Evolutionary conservation across 2,113 vertebrate genomes (phyloP).

Genomic region (Recurvirostra avosetta): DNA sequence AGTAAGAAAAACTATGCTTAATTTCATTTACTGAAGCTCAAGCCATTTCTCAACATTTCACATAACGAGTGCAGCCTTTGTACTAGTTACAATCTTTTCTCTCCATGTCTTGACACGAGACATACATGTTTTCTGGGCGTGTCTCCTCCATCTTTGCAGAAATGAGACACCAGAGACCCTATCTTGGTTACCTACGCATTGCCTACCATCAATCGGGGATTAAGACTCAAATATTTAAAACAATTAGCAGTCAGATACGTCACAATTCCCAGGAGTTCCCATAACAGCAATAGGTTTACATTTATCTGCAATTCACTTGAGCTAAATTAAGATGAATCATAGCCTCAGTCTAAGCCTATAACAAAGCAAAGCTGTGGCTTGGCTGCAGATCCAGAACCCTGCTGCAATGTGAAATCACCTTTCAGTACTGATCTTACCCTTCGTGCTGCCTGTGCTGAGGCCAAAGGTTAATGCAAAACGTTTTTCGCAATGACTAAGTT

Average conservation of each 20-base stretch:
- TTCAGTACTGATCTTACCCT: not conserved
- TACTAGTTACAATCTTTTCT: not conserved
- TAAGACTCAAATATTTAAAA: not conserved
- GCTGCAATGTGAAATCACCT: not conserved
- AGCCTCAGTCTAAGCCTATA: not conserved
- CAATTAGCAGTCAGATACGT: not conserved
- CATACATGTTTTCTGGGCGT: not conserved
- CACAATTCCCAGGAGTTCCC: not conserved
- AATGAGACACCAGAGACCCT: not conserved
- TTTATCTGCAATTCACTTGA: not conserved
- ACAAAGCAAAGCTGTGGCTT: not conserved
- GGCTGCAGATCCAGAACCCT: not conserved
- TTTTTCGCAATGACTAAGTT: not conserved
- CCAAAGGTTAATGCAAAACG: not conserved
- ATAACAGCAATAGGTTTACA: not conserved
- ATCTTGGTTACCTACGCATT: not conserved
- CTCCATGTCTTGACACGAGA: not conserved
- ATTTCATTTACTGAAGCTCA: not conserved
- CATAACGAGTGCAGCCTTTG: not conserved
- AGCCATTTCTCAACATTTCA: not conserved
- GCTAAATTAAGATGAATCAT: not conserved
- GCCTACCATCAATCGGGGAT: not conserved
- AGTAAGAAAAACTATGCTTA: not conserved
- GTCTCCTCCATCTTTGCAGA: not conserved
- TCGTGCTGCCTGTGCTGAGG: not conserved